phyloP scores from a whole-genome alignment of 1,140 invertebrate genomes.

The Proctacanthus coquilletti region DNA sequence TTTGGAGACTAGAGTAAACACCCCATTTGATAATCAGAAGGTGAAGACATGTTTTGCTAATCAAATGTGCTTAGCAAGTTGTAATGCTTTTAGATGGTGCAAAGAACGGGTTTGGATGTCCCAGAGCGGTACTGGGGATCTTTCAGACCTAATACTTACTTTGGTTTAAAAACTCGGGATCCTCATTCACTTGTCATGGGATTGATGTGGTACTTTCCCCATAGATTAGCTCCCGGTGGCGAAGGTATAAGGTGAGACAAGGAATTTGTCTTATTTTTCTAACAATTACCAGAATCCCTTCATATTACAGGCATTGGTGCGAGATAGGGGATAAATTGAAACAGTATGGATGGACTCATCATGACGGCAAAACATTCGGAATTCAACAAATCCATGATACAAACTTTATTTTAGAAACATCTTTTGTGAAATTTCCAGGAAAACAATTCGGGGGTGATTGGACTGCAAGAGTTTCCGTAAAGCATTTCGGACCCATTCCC shows the following conservation, averaged over 20 bases:
- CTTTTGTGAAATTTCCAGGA: constrained; percentile 73
- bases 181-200: constrained; percentile 78
- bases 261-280: constrained; percentile 8
- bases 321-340: constrained; percentile 73
- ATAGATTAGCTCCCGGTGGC: constrained; percentile 42
- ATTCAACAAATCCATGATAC: constrained; percentile 78
- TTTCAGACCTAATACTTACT: constrained; percentile 76
- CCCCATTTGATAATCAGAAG: constrained; percentile 48
- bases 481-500: constrained; percentile 9
- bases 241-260: constrained; percentile 58
- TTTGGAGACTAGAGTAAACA: constrained; percentile 74
- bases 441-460: constrained; percentile 80
- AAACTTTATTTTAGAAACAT: constrained; percentile 60
- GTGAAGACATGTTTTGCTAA: background rate
- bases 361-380: constrained; percentile 87
- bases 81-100: constrained; percentile 47
- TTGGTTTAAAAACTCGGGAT: constrained; percentile 79
- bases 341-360: constrained; percentile 73
- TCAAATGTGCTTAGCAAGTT: constrained; percentile 7
- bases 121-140: constrained; percentile 84
- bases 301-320: constrained; percentile 71
- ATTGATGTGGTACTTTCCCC: constrained; percentile 91
- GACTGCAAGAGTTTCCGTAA: constrained; percentile 69
- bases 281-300: background rate
- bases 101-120: constrained; percentile 47